phyloP scores from a whole-genome alignment of 2,113 vertebrate species.

The Spea multiplicata region DNA sequence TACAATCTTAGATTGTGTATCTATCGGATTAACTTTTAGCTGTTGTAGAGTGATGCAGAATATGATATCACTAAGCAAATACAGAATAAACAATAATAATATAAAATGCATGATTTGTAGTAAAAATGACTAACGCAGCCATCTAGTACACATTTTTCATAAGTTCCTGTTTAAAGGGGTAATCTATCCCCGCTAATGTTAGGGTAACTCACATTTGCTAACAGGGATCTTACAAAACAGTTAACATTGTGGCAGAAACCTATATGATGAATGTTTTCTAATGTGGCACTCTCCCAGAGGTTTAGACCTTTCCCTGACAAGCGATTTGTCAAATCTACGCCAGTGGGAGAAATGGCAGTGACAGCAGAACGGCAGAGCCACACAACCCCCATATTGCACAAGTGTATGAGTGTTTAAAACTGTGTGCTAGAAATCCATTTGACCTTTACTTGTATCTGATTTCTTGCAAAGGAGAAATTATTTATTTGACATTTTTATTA shows the following conservation, averaged over 20 bases:
- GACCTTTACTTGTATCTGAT: constrained; percentile 44
- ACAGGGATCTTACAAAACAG: constrained; percentile 2
- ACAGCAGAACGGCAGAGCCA: constrained; percentile 29
- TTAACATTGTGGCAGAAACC: constrained; percentile 15
- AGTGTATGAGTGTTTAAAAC: constrained; percentile 39
- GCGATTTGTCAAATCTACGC: constrained; percentile 39
- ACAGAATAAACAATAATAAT: too few species aligned
- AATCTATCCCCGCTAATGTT: too few species aligned
- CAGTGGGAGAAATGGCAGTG: constrained; percentile 27
- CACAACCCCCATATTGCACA: constrained; percentile 23
- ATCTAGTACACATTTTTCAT: too few species aligned
- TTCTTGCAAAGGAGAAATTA: constrained; percentile 29
- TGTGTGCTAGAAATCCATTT: constrained; percentile 40
- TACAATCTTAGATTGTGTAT: too few species aligned
- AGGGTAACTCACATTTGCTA: not conserved
- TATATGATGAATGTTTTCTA: constrained; percentile 35
- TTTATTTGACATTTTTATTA: constrained; percentile 40
- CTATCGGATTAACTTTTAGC: too few species aligned
- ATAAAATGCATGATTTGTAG: too few species aligned
- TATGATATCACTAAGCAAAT: too few species aligned
- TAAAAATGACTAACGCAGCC: too few species aligned
- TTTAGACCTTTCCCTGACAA: constrained; percentile 46
- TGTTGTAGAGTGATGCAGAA: too few species aligned
- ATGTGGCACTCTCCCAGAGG: constrained; percentile 35
- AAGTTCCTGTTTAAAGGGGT: too few species aligned